Conservation (phyloP, 2,888 invertebrate species). For the Hirtodrosophila cameraria region DNA sequence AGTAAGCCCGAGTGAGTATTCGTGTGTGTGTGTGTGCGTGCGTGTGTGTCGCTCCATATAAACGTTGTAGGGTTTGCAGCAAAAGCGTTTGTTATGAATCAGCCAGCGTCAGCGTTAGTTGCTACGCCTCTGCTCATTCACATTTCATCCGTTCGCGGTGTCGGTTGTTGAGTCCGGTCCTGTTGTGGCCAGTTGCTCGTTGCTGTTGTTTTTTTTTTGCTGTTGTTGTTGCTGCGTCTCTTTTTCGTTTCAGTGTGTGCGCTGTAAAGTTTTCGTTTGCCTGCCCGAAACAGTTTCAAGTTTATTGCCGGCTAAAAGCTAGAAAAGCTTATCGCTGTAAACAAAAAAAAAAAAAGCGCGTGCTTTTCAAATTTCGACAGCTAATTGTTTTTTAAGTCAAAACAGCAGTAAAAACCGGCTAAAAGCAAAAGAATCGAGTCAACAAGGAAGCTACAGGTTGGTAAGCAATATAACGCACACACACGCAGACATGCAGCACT, state of each 20-base stretch:
- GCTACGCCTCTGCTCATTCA: constrained; percentile 53
- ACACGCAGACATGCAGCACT: too few relatives aligned
- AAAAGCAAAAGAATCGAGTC: constrained; percentile 5
- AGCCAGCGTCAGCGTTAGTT: constrained; percentile 42
- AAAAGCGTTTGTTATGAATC: constrained; percentile 64
- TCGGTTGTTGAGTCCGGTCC: constrained; percentile 63
- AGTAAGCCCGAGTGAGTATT: constrained; percentile 6
- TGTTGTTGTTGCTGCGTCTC: neutral
- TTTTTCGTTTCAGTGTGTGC: constrained; percentile 39
- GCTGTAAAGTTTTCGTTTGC: constrained; percentile 19
- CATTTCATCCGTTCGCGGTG: constrained; percentile 61
- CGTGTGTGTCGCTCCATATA: constrained; percentile 40
- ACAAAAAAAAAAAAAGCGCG: constrained; percentile 1
- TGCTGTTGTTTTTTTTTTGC: too few relatives aligned
- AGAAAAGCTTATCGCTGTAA: neutral
- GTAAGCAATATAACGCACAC: constrained; percentile 23
- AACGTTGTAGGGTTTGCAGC: constrained; percentile 39
- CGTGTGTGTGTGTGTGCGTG: constrained; percentile 16
- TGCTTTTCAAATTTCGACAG: neutral
- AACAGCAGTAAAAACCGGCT: constrained; percentile 1
- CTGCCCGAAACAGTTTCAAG: constrained; percentile 21
- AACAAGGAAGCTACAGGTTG: constrained; percentile 55
- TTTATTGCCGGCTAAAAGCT: neutral
- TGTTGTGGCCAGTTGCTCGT: constrained; percentile 28
- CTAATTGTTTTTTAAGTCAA: constrained; percentile 8